Evolutionary conservation across 2,113 vertebrate species (phyloP), one percentile per base, ranked within the genome.

Genomic region (Phylloscopus trochilus): DNA sequence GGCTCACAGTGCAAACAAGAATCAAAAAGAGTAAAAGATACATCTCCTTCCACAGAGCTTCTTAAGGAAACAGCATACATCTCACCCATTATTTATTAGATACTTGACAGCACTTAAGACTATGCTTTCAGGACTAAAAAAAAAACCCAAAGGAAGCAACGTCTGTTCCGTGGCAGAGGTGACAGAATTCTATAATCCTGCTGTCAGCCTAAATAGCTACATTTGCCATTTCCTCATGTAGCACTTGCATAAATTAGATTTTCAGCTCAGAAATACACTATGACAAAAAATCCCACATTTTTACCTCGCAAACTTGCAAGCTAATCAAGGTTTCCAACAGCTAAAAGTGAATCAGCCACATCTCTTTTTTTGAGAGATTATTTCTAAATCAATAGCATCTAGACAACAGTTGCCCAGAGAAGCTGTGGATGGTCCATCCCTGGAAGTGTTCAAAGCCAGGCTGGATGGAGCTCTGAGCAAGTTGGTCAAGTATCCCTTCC

Each of bases 81-180:
- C 94, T 95, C 95, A 96, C 85, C 18, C 85, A 91, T 95, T 96
- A 95, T 96, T 95, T 90, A 95, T 96, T 93, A 96, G 95, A 41
- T 79, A 94, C 87, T 74, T 93, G 94, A 92, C 95, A 96, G 93
- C 67, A 77, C 46, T 94, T 74, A 92, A 79, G 63, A 91, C 72
- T 91, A 10, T 49, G 55, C 79, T 91, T 91, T 91, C 87, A 77
- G 59, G 52, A 88, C 85, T 44, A 73, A 90, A 92, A 85, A 85
- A 70, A 81, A 67, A 19, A 0, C 4, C 4, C 41, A 88, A 92
- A 94, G 79, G 35, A 90, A 93, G 80, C 43, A 70, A 90, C 19
- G 86, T 92, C 62, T 94, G 69, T 66, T 94, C 63, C 16, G 21
- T 73, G 59, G 79, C 64, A 95, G 91, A 95, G 91, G 63, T 85